Evolutionary conservation across 2,113 vertebrate genomes (phyloP).

Genomic region (Vulpes vulpes): DNA sequence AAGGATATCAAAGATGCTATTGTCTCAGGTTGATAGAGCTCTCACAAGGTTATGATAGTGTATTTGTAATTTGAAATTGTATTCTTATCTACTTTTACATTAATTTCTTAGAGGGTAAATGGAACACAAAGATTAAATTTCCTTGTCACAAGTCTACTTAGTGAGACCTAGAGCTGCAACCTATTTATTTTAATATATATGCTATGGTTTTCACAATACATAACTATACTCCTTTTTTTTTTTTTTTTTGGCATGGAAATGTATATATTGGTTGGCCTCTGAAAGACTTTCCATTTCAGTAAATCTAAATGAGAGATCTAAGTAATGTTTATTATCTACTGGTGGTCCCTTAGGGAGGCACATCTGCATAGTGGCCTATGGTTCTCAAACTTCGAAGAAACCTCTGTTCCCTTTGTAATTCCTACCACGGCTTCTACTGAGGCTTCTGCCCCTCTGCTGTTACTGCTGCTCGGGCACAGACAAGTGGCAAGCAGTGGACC

Average conservation of each 20-base stretch:
- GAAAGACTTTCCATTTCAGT: background rate
- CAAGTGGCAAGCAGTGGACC: background rate
- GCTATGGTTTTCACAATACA: background rate
- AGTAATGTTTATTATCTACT: background rate
- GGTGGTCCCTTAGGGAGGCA: background rate
- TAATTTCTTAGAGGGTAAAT: background rate
- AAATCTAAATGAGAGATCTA: background rate
- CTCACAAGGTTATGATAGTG: background rate
- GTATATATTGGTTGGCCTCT: background rate
- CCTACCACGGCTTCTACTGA: background rate
- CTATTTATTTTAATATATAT: background rate
- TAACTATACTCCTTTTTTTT: background rate
- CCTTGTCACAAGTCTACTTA: background rate
- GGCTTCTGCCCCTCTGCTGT: too few relatives aligned
- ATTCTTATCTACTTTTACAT: conserved; percentile 7
- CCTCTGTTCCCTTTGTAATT: background rate
- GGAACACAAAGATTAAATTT: background rate
- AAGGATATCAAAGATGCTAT: background rate
- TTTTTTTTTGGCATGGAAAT: background rate
- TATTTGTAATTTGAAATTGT: background rate
- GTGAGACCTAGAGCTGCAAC: background rate
- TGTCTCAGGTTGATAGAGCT: background rate
- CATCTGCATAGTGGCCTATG: background rate
- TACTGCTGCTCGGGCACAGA: fast-evolving
- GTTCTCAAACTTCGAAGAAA: background rate